Evolutionary conservation across 1,140 invertebrate genomes (phyloP).

Genomic region (Pachypeltis micranthus): DNA sequence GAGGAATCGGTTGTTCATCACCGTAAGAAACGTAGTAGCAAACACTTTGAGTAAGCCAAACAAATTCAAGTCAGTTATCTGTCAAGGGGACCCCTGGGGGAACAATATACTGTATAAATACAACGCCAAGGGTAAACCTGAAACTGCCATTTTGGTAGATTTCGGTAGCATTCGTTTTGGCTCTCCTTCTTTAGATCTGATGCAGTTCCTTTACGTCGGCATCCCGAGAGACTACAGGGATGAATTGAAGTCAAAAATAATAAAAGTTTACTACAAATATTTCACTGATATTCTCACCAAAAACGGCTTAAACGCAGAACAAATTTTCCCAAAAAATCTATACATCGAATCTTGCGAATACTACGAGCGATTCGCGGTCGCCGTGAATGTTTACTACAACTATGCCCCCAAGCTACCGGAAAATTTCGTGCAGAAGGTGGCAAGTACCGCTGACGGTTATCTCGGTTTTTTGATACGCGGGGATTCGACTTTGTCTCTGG

Average conservation of each 20-base stretch:
- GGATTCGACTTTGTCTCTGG: background rate
- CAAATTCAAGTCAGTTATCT: too few relatives aligned
- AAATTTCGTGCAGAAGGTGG: background rate
- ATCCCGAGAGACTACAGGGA: background rate
- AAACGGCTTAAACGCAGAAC: background rate
- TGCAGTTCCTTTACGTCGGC: constrained; percentile 12
- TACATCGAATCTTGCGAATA: background rate
- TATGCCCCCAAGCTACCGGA: constrained; percentile 2
- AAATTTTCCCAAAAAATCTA: background rate
- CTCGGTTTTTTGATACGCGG: constrained; percentile 1
- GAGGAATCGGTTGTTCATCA: too few relatives aligned
- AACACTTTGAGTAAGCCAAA: too few relatives aligned
- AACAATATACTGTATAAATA: constrained; percentile 15
- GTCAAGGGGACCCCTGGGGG: too few relatives aligned
- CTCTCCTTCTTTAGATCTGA: constrained; percentile 5
- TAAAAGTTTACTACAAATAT: background rate
- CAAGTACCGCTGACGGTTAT: background rate
- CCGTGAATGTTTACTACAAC: background rate
- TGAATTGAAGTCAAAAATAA: background rate
- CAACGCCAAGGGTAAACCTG: background rate
- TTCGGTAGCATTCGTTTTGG: constrained; percentile 3
- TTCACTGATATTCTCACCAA: background rate
- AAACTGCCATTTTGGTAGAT: constrained; percentile 8
- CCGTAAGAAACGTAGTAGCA: too few relatives aligned
- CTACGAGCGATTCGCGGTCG: constrained; percentile 5